Conservation (phyloP, 2,797 vertebrate genomes). For the Craterocephalus amniculus region DNA sequence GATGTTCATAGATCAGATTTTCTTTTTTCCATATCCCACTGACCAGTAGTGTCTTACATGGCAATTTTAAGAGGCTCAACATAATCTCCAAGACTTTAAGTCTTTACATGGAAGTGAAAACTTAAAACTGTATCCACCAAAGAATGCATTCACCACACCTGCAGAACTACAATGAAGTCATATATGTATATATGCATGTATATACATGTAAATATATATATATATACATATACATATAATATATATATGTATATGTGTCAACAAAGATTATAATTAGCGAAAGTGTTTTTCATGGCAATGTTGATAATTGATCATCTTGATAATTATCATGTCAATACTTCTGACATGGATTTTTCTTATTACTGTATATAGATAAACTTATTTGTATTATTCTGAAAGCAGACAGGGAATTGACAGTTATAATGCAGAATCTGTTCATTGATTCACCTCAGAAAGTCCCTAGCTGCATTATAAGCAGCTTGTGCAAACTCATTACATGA, state of each 20-base stretch:
- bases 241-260: not conserved
- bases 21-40: not conserved
- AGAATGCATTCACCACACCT: slow-evolving; percentile 24
- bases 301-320: no score
- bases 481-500: slow-evolving; percentile 73
- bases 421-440: slow-evolving; percentile 66
- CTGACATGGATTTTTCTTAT: slow-evolving; percentile 37
- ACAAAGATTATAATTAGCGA: no score
- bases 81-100: not conserved
- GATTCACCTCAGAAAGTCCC: slow-evolving; percentile 71
- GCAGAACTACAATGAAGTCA: slow-evolving; percentile 43
- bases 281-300: no score
- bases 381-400: slow-evolving; percentile 34
- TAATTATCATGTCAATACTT: slow-evolving; percentile 14
- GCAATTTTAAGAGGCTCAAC: no score
- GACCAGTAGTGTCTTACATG: not conserved
- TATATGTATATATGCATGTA: not conserved
- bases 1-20: no score
- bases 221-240: not conserved
- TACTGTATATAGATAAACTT: slow-evolving; percentile 13
- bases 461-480: slow-evolving; percentile 70
- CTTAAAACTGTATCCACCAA: slow-evolving; percentile 33
- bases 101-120: not conserved
- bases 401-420: slow-evolving; percentile 43
- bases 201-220: not conserved